A percentile compares a stretch with the other conserved stretches of the same genome.
Evolutionary conservation across 2,888 invertebrate genomes (phyloP).

Genomic region (Callyntrura sp.): DNA sequence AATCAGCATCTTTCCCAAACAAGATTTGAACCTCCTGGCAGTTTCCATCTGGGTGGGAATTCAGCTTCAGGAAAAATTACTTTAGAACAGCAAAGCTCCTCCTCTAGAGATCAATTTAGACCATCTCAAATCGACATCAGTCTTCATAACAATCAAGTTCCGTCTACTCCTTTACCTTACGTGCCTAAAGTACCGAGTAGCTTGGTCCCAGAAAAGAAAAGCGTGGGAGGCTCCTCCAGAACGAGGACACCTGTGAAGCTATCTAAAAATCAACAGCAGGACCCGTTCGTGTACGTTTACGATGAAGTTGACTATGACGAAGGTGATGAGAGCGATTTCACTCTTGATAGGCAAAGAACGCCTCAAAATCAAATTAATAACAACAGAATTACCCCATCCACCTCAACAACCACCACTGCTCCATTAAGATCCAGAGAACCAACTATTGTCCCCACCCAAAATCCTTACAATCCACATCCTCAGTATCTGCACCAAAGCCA

Average conservation of each 20-base stretch:
- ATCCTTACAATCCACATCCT: conserved; percentile 41
- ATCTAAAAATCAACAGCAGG: conserved; percentile 61
- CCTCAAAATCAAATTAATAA: conserved; percentile 74
- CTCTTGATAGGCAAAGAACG: conserved; percentile 36
- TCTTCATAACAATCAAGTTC: conserved; percentile 49
- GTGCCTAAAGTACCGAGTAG: conserved; percentile 8
- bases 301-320: conserved; percentile 83
- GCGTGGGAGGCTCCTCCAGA: conserved; percentile 20
- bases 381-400: conserved; percentile 71
- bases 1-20: conserved; percentile 81
- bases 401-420: conserved; percentile 61
- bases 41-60: conserved; percentile 68
- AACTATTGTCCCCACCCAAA: conserved; percentile 44
- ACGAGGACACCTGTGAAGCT: conserved; percentile 41
- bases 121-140: conserved; percentile 82
- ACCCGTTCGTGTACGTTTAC: conserved; percentile 83
- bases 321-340: conserved; percentile 68
- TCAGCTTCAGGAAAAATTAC: conserved; percentile 68
- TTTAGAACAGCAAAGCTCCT: conserved; percentile 63
- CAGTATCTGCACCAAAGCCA: conserved; percentile 58
- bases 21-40: conserved; percentile 74
- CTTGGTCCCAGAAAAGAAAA: conserved; percentile 48
- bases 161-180: conserved; percentile 14
- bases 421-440: conserved; percentile 57
- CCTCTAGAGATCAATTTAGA: conserved; percentile 76